These are phyloP conservation scores for Scelioninae gen. 2 DNA, from an alignment of 2,888 invertebrate species.

Conservation along the genomic window DNA sequence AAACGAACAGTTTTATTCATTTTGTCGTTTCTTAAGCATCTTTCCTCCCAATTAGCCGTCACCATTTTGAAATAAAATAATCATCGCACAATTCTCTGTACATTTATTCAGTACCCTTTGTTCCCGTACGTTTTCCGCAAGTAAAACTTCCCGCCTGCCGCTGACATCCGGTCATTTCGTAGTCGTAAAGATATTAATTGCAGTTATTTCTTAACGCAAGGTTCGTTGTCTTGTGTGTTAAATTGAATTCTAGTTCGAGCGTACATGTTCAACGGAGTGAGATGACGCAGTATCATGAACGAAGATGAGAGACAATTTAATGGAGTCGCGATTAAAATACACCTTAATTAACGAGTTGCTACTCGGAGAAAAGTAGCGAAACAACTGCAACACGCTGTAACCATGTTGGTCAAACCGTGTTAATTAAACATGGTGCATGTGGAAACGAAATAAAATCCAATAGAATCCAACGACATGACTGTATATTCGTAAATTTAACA, in stretches of 20 bases:
- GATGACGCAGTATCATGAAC: not conserved
- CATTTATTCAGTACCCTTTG: too few relatives aligned
- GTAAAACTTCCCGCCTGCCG: constrained; percentile 5
- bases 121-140: not conserved
- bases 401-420: too few relatives aligned
- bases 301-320: not conserved
- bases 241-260: not conserved
- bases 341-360: not conserved
- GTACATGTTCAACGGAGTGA: not conserved
- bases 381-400: too few relatives aligned
- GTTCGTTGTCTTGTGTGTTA: not conserved
- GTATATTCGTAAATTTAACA: too few relatives aligned
- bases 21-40: constrained; percentile 14
- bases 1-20: constrained; percentile 7
- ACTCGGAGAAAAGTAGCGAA: too few relatives aligned
- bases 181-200: constrained; percentile 10
- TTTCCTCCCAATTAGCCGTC: constrained; percentile 22
- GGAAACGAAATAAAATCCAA: too few relatives aligned
- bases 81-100: too few relatives aligned
- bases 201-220: constrained; percentile 9
- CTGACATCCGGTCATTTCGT: constrained; percentile 7
- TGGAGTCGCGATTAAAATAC: not conserved
- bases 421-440: too few relatives aligned
- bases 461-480: too few relatives aligned
- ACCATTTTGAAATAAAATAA: not conserved